Conservation (phyloP, 1,140 invertebrate genomes). For the Trachymyrmex septentrionalis region DNA sequence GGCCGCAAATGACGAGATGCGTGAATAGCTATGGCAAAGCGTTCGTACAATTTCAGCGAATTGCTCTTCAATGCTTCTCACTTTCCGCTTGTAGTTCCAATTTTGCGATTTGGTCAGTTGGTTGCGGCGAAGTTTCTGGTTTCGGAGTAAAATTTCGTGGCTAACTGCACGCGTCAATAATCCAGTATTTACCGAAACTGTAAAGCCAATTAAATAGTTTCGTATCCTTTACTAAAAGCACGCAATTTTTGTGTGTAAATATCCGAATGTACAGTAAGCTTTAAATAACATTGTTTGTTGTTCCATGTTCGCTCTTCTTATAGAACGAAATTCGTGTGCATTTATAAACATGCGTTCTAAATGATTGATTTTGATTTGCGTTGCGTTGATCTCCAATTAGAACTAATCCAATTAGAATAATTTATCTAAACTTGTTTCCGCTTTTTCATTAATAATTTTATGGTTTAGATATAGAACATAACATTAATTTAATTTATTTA, state of each 20-base stretch:
- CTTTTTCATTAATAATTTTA: neutral
- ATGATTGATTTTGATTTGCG: conserved; percentile 54
- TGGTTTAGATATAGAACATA: neutral
- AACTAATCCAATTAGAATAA: conserved; percentile 50
- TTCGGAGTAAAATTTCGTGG: conserved; percentile 73
- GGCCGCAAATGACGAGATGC: conserved; percentile 16
- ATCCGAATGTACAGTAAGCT: conserved; percentile 56
- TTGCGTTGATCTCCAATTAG: neutral
- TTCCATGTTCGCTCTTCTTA: conserved; percentile 38
- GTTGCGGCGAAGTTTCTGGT: conserved; percentile 40
- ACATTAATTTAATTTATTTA: too few species aligned
- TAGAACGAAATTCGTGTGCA: conserved; percentile 7
- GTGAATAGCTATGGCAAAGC: conserved; percentile 28
- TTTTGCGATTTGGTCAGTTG: conserved; percentile 61
- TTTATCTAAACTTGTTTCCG: conserved; percentile 31
- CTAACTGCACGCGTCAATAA: conserved; percentile 74
- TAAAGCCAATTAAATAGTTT: conserved; percentile 74
- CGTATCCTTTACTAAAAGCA: conserved; percentile 42
- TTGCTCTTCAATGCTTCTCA: conserved; percentile 64
- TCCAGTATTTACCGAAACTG: conserved; percentile 73
- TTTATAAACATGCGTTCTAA: neutral
- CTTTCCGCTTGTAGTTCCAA: conserved; percentile 71
- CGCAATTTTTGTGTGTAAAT: conserved; percentile 75
- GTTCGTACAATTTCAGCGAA: conserved; percentile 62
- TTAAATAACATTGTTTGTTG: conserved; percentile 70